Evolutionary conservation across 2,888 invertebrate genomes (phyloP), one percentile per base, ranked within the genome.

Genomic region (Drosophila mulleri): DNA sequence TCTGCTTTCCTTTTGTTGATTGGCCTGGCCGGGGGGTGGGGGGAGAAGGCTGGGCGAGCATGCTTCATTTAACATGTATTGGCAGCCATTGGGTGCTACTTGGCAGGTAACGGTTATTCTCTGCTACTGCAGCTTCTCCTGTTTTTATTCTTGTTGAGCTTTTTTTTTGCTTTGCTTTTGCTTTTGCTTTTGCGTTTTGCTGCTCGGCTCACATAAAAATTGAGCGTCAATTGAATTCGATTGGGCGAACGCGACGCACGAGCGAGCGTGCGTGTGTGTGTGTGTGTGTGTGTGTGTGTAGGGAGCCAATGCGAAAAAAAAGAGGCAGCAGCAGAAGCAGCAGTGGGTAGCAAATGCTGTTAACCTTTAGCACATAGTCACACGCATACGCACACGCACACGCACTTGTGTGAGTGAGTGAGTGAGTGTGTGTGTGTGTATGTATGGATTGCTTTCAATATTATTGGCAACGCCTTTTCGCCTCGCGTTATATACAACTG

Each of bases 201-300:
- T 53, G 53, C 57, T 65, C 54, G 47, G 72, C 77, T 50, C 50
- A 84, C 85, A 84, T 88, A 89, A 84, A 91, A 91, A 91, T 91
- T 88, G 91, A 88, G 91, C 90, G 91, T 91, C 91, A 91, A 91
- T 91, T 92, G 92, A 90, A 92, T 91, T 91, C 91, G 91, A 91
- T 91, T 91, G 91, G 92, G 81, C 90, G 89, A 89, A 75, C 72
- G 75, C 73, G 59, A 74, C 79, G 85, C 88, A 82, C 80, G 82
- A 80, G 62, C 61, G 72, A 72, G 62, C 61, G 75, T 58, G 56
- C 41, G 57, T 58, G 0, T 16, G 44, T 59, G 41, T 57, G 53
- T 53, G 62, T 58, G 53, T 74, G 72, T 64, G 56, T 66, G 72
- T 64, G 58, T 59, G 72, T 54, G 78, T 73, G 85, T 82, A 80